Evolutionary conservation across 1,140 invertebrate genomes (phyloP), one percentile per base, ranked within the genome.

Genomic region (Cherax quadricarinatus): DNA sequence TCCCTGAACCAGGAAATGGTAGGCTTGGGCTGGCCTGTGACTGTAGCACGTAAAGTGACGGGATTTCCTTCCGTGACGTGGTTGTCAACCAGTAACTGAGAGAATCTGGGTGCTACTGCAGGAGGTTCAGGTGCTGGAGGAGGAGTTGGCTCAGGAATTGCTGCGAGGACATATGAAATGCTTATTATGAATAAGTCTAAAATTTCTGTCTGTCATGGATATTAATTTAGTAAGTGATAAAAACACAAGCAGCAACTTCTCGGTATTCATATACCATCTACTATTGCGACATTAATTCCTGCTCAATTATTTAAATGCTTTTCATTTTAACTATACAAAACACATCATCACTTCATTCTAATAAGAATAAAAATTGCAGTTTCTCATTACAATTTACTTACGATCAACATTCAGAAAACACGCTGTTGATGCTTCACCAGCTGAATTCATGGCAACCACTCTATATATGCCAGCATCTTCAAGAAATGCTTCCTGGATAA

Each of bases 391-490:
- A 4, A 16, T 24, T 16, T 7, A 88, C 94, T 94, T 85, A 94
- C 94, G 92, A 60, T 94, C 80, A 62, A 97, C 95, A 84, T 95
- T 96, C 30, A 98, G 95, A 14, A 95, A 95, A 94, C 97, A 98
- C 91, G 96, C 96, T 94, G 97, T 98, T 1, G 96, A 97, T 21
- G 97, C 97, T 95, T 97, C 97, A 75, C 97, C 98, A 12, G 96
- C 97, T 57, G 97, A 97, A 95, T 98, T 98, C 83, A 97, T 96
- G 60, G 97, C 97, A 51, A 97, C 97, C 70, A 98, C 97, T 95
- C 96, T 97, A 94, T 98, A 98, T 88, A 96, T 95, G 48, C 97
- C 98, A 24, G 96, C 96, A 95, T 98, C 97, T 94, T 98, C 97
- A 18, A 96, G 95, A 92, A 96, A 96, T 66, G 96, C 97, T 94